Conservation (phyloP, 2,888 invertebrate species). For the Biston stratarius region DNA sequence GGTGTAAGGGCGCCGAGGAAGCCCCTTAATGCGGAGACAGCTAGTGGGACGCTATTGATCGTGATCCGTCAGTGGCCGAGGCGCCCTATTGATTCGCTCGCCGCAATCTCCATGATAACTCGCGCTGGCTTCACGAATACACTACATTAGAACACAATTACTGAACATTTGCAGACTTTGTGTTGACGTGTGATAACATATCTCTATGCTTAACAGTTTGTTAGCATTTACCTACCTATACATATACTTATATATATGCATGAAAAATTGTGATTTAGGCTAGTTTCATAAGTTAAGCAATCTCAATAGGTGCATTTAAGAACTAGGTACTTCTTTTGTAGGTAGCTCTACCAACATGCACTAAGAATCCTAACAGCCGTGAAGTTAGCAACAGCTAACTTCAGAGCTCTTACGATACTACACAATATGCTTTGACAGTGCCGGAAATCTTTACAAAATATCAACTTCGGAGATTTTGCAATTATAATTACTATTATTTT, state of each 20-base stretch:
- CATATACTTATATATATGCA: not conserved
- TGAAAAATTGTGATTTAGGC: too few species aligned
- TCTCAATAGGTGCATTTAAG: not conserved
- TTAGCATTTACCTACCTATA: not conserved
- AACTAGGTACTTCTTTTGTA: not conserved
- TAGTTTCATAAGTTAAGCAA: too few species aligned
- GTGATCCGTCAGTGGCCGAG: slow-evolving; percentile 85
- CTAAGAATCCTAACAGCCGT: slow-evolving; percentile 18
- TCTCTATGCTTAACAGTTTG: slow-evolving; percentile 27
- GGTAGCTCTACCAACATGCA: not conserved
- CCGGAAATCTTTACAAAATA: slow-evolving; percentile 21
- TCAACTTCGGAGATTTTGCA: not conserved
- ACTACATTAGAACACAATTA: slow-evolving; percentile 69
- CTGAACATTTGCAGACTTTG: slow-evolving; percentile 51
- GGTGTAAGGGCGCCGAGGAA: slow-evolving; percentile 85
- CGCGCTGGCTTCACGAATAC: slow-evolving; percentile 78
- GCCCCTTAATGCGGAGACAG: slow-evolving; percentile 85
- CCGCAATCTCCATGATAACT: slow-evolving; percentile 86
- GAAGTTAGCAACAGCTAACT: slow-evolving; percentile 32
- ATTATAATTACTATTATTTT: too few species aligned
- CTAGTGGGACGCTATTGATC: slow-evolving; percentile 85
- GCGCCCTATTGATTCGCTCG: slow-evolving; percentile 85
- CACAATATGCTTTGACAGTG: slow-evolving; percentile 33
- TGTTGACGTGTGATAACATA: slow-evolving; percentile 54
- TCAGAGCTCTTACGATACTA: too few species aligned